Conservation (phyloP, 2,797 vertebrate species). For the Aphelocoma californica region DNA sequence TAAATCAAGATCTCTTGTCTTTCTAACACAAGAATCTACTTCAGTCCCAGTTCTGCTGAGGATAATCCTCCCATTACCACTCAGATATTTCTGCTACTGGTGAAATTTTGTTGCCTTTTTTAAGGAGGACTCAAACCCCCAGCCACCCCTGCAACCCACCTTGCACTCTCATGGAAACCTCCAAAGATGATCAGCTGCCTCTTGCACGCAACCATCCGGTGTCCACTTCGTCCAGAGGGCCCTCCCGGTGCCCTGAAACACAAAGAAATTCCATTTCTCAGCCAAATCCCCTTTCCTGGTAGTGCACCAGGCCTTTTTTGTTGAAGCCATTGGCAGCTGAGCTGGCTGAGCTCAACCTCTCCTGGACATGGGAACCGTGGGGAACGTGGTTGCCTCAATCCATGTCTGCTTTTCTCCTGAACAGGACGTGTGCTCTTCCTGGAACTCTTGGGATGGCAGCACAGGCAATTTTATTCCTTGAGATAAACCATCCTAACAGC, state of each 20-base stretch:
- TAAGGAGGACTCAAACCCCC: not conserved
- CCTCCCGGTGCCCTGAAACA: conserved; percentile 84
- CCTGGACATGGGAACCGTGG: not conserved
- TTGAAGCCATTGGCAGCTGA: not conserved
- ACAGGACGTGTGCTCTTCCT: not conserved
- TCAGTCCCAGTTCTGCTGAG: not conserved
- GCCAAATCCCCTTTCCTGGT: not conserved
- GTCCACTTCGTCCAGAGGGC: conserved; percentile 91
- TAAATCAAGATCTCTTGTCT: not conserved
- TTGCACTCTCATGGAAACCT: conserved; percentile 93
- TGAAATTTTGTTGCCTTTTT: not conserved
- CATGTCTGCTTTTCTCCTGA: not conserved
- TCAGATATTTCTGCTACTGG: not conserved
- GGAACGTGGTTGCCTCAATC: not conserved
- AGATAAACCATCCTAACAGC: not conserved
- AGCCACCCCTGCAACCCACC: conserved; percentile 67
- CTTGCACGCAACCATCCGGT: conserved; percentile 91
- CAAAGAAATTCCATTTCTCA: not conserved
- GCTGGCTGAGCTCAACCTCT: not conserved
- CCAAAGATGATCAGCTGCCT: conserved; percentile 91
- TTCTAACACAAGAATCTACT: not conserved
- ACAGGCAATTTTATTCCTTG: not conserved
- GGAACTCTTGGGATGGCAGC: not conserved
- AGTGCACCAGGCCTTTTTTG: not conserved
- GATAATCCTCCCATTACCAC: not conserved